Conservation (phyloP, 30 jellyfish, hydroid and myxozoan species). For the Hydractinia echinata region DNA sequence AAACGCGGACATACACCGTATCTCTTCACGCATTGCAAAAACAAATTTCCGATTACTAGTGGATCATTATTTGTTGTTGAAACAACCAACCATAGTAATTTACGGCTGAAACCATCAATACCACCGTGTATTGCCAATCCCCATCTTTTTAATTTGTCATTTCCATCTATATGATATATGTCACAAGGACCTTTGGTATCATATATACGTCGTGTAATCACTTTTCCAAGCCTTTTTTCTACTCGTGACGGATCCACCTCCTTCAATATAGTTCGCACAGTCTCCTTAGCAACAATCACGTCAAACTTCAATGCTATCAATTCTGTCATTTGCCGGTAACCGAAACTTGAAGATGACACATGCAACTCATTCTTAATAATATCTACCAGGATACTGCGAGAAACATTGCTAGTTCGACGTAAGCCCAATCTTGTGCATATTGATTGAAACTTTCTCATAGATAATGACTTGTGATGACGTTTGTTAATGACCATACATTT, state of each 20-base stretch:
- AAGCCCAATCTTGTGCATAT: not conserved
- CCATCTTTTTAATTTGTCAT: slow-evolving; percentile 10
- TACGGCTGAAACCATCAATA: no score
- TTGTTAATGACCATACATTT: not conserved
- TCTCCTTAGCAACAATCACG: slow-evolving; percentile 19
- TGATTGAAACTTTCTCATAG: not conserved
- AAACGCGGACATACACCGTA: no score
- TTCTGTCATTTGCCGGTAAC: not conserved
- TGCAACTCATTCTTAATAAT: not conserved
- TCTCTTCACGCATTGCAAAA: no score
- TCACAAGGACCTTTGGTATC: slow-evolving; percentile 20
- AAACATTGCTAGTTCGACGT: not conserved
- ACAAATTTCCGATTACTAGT: no score
- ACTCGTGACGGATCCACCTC: slow-evolving; percentile 20
- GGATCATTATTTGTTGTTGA: no score
- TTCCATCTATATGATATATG: slow-evolving; percentile 28
- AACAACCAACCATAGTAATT: no score
- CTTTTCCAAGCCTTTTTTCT: no score
- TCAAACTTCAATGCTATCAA: not conserved
- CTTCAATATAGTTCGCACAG: not conserved
- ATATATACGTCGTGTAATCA: not conserved
- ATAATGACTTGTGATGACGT: not conserved
- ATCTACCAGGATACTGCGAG: not conserved
- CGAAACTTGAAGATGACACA: not conserved
- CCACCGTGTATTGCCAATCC: no score